Evolutionary conservation across 2,888 invertebrate species (phyloP).

Genomic region (Apamea epomidion): DNA sequence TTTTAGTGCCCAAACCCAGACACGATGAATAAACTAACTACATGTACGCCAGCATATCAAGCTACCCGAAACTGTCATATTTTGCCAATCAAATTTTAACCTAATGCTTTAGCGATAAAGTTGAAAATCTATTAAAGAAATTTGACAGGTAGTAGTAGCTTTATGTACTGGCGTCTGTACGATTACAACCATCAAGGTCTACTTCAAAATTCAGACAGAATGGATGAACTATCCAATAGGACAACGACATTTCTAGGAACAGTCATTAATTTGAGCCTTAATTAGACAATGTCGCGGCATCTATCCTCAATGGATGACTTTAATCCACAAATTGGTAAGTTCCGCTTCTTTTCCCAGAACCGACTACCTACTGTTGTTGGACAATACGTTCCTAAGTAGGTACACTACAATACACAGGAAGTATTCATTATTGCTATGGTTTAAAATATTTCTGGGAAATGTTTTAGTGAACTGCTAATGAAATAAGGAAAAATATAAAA

Average conservation of each 20-base stretch:
- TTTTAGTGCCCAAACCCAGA: background rate
- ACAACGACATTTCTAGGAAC: constrained; percentile 8
- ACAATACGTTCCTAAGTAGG: background rate
- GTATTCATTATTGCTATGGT: background rate
- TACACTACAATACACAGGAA: constrained; percentile 11
- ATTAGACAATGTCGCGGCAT: constrained; percentile 14
- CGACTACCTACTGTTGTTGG: background rate
- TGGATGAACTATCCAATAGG: background rate
- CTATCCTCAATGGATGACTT: constrained; percentile 14
- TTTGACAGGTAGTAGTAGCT: too few relatives aligned
- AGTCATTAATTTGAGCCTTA: constrained; percentile 7
- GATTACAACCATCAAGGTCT: constrained; percentile 2
- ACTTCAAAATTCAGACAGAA: constrained; percentile 8
- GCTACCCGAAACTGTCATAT: too few relatives aligned
- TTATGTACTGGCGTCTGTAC: background rate
- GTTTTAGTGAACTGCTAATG: background rate
- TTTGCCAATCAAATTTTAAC: too few relatives aligned
- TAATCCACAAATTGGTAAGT: constrained; percentile 24
- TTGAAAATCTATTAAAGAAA: too few relatives aligned
- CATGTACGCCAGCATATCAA: too few relatives aligned
- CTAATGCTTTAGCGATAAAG: too few relatives aligned
- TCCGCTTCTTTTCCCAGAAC: constrained; percentile 18
- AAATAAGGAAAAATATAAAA: background rate
- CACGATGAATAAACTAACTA: background rate
- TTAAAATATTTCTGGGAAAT: constrained; percentile 4